A percentile compares a stretch with the other conserved stretches of the same genome.
Evolutionary conservation across 2,113 vertebrate genomes (phyloP).

Genomic region (Sterna hirundo): DNA sequence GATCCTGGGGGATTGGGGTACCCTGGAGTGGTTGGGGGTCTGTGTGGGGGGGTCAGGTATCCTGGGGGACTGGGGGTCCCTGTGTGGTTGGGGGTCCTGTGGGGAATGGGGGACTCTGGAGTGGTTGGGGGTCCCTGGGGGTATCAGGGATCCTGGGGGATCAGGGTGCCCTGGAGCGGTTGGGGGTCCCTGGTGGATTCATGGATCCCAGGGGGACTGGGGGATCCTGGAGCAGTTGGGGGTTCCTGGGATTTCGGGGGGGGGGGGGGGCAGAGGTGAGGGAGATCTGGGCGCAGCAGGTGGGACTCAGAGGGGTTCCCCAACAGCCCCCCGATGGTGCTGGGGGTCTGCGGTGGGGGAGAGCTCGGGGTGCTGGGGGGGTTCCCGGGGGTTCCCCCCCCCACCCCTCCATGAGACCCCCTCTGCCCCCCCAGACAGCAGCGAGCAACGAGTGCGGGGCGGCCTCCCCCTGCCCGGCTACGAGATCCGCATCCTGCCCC

Average conservation of each 20-base stretch:
- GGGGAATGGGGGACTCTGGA: too few species aligned
- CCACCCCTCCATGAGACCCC: background rate
- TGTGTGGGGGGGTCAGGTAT: background rate
- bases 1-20: too few species aligned
- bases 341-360: background rate
- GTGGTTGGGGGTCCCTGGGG: background rate
- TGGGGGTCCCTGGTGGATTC: too few species aligned
- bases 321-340: rapidly evolving
- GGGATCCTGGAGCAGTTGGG: too few species aligned
- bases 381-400: background rate
- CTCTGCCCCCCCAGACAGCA: background rate
- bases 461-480: slow-evolving; percentile 19
- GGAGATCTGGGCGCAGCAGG: background rate
- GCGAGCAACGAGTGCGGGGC: slow-evolving; percentile 12
- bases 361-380: background rate
- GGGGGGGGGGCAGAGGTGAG: background rate
- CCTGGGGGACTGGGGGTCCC: too few species aligned
- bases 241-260: background rate
- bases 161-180: too few species aligned
- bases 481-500: background rate
- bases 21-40: background rate
- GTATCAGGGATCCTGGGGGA: background rate
- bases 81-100: background rate
- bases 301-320: background rate
- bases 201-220: too few species aligned